phyloP scores from a whole-genome alignment of 2,888 invertebrate species.

The Ceramica pisi region DNA sequence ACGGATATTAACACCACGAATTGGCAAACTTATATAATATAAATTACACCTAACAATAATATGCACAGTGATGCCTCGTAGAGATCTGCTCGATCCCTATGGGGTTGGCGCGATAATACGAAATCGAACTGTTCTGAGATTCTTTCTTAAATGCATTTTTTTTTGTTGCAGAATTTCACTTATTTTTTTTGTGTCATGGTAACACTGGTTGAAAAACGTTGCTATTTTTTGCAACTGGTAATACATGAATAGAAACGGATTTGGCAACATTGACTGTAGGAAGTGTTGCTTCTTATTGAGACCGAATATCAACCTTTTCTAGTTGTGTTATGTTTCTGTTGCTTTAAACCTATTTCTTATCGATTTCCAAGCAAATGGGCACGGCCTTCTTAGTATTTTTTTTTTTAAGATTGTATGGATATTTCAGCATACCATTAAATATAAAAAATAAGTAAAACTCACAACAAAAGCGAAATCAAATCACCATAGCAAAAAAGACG shows the following conservation, averaged over 20 bases:
- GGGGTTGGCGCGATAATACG: constrained; percentile 35
- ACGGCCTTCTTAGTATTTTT: too few species aligned
- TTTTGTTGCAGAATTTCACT: constrained; percentile 29
- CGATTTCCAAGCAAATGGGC: too few species aligned
- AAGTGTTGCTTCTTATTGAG: background rate
- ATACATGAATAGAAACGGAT: background rate
- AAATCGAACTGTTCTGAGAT: constrained; percentile 54
- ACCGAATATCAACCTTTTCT: background rate
- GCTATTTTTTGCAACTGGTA: background rate
- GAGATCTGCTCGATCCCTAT: constrained; percentile 50
- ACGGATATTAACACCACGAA: constrained; percentile 39
- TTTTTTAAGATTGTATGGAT: too few species aligned
- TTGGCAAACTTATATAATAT: constrained; percentile 49
- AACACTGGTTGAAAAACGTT: background rate
- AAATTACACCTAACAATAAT: constrained; percentile 46
- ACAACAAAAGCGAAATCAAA: background rate
- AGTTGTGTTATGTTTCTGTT: too few species aligned
- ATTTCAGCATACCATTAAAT: background rate
- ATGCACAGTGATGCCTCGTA: constrained; percentile 45
- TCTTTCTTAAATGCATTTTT: constrained; percentile 35
- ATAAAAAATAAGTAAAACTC: constrained; percentile 41
- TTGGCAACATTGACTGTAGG: background rate
- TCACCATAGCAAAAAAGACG: constrained; percentile 1
- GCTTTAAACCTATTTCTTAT: too few species aligned
- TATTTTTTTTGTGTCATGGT: constrained; percentile 20